Conservation (phyloP, 2,888 invertebrate species). For the Mellilla xanthometata region DNA sequence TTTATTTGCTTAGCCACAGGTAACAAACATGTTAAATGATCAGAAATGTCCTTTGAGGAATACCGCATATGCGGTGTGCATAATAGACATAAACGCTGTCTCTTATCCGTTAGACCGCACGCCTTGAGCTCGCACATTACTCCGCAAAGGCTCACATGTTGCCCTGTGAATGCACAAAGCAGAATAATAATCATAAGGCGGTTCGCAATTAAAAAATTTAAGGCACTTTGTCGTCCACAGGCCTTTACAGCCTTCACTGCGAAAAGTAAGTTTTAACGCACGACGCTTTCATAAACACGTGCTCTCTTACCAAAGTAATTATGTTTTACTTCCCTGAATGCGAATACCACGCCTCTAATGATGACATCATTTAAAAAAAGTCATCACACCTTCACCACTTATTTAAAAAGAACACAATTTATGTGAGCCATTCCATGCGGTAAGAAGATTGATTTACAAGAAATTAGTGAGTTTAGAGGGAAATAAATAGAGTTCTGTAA, state of each 20-base stretch:
- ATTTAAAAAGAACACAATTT: conserved; percentile 18
- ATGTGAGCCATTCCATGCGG: conserved; percentile 6
- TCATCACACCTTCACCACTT: conserved; percentile 11
- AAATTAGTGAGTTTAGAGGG: conserved; percentile 32
- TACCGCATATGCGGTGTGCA: too few species aligned
- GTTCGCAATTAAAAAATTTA: conserved; percentile 80
- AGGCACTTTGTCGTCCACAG: conserved; percentile 70
- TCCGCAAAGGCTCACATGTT: conserved; percentile 60
- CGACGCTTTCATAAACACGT: conserved; percentile 38
- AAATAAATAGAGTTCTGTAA: conserved; percentile 35
- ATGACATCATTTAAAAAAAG: conserved; percentile 32
- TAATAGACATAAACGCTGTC: conserved; percentile 9
- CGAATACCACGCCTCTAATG: conserved; percentile 32
- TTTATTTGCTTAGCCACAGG: too few species aligned
- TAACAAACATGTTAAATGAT: too few species aligned
- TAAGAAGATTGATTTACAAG: conserved; percentile 12
- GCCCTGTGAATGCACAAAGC: conserved; percentile 76
- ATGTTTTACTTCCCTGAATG: conserved; percentile 19
- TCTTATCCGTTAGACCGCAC: conserved; percentile 30
- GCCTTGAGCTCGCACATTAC: conserved; percentile 50
- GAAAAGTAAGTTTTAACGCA: conserved; percentile 47
- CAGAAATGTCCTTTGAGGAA: too few species aligned
- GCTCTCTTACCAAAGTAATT: conserved; percentile 29
- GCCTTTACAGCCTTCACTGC: conserved; percentile 52
- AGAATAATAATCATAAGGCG: conserved; percentile 76